Conservation (phyloP, 2,113 vertebrate genomes). For the Prolemur simus region DNA sequence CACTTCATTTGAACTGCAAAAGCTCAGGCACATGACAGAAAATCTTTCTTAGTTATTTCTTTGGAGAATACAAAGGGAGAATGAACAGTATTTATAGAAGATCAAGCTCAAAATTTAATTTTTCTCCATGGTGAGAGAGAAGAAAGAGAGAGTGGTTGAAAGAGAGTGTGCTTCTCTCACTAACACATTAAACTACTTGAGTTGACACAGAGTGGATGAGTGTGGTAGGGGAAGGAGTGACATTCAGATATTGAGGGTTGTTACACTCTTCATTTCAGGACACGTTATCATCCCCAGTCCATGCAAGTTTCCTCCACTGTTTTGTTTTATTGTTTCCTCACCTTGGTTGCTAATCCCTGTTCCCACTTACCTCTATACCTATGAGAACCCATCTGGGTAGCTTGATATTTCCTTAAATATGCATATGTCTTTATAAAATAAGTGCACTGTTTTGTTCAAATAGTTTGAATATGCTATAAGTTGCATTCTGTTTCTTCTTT, state of each 20-base stretch:
- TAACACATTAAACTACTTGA: background rate
- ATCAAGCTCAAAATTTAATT: background rate
- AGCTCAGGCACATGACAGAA: background rate
- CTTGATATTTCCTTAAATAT: background rate
- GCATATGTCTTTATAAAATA: background rate
- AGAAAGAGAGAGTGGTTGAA: background rate
- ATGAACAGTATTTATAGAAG: background rate
- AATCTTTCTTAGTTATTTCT: background rate
- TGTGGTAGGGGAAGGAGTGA: background rate
- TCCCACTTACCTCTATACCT: background rate
- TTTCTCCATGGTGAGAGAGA: background rate
- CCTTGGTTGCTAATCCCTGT: background rate
- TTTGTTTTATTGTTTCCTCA: background rate
- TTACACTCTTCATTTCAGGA: background rate
- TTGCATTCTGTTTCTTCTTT: background rate
- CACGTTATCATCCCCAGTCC: background rate
- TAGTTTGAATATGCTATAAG: background rate
- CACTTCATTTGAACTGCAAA: background rate
- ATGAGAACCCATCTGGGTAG: background rate
- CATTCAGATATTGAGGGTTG: background rate
- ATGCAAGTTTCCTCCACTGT: background rate
- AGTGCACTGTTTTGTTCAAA: background rate
- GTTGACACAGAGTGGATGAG: background rate
- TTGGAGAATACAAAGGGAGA: background rate
- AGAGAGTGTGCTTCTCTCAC: background rate